Conservation (phyloP, 2,113 vertebrate genomes). For the Dolichallabes microphthalmus region DNA sequence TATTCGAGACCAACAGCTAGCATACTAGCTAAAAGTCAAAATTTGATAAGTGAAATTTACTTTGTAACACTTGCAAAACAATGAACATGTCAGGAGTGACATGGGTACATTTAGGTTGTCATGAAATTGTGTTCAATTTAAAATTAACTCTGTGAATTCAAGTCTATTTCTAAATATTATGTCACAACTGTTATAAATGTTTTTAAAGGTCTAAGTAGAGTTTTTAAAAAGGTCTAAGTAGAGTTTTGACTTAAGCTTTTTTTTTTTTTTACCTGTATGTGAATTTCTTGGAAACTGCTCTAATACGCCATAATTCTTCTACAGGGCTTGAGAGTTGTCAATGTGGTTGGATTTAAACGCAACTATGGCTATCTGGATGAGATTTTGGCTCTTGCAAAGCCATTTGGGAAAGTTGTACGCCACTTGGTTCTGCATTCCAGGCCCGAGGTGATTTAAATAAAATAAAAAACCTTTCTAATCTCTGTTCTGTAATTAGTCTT, state of each 20-base stretch:
- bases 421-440: constrained; percentile 72
- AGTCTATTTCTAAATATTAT: not conserved
- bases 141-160: no score
- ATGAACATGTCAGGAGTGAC: not conserved
- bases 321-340: constrained; percentile 74
- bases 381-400: constrained; percentile 70
- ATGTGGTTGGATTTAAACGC: constrained; percentile 72
- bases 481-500: not conserved
- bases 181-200: not conserved
- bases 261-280: not conserved
- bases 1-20: not conserved
- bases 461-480: no score
- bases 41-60: not conserved
- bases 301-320: not conserved
- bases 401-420: constrained; percentile 73
- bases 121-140: not conserved
- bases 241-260: no score
- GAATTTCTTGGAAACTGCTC: not conserved
- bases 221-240: not conserved
- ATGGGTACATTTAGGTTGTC: not conserved
- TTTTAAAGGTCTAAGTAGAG: not conserved
- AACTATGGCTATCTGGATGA: constrained; percentile 69
- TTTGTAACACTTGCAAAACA: not conserved
- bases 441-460: constrained; percentile 71
- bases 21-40: no score